phyloP scores from a whole-genome alignment of 2,888 invertebrate species.

The Melanostoma mellinum region DNA sequence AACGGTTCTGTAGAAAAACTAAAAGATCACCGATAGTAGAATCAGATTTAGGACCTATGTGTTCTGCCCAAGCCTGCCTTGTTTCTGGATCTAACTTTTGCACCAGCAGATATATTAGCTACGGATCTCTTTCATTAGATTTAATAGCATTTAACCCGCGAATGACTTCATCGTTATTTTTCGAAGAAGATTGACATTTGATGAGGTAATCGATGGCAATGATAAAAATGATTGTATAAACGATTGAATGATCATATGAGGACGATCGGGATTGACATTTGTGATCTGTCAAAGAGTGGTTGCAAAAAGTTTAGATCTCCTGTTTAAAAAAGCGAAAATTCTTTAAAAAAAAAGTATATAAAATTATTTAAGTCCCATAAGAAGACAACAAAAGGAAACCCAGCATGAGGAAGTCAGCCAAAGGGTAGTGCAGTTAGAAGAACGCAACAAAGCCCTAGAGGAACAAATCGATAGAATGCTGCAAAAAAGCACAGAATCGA shows the following conservation, averaged over 20 bases:
- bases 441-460: too few species aligned
- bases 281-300: too few species aligned
- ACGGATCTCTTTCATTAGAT: slow-evolving; percentile 39
- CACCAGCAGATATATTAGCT: slow-evolving; percentile 36
- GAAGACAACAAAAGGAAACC: too few species aligned
- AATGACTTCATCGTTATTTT: slow-evolving; percentile 49
- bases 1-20: slow-evolving; percentile 36
- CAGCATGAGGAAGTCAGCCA: too few species aligned
- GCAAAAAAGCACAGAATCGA: too few species aligned
- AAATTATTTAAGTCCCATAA: too few species aligned
- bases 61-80: slow-evolving; percentile 30
- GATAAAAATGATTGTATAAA: slow-evolving; percentile 11
- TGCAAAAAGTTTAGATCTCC: too few species aligned
- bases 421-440: too few species aligned
- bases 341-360: too few species aligned
- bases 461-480: too few species aligned
- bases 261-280: too few species aligned
- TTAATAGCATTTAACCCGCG: slow-evolving; percentile 36
- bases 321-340: too few species aligned
- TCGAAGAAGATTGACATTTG: slow-evolving; percentile 25
- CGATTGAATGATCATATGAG: slow-evolving; percentile 25
- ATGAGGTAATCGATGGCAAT: slow-evolving; percentile 19
- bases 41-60: slow-evolving; percentile 12
- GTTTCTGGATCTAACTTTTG: slow-evolving; percentile 34
- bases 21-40: slow-evolving; percentile 28